A percentile compares a stretch with the other conserved stretches of the same genome.
phyloP scores from a whole-genome alignment of 2,888 invertebrate species.

The Andrena camellia region DNA sequence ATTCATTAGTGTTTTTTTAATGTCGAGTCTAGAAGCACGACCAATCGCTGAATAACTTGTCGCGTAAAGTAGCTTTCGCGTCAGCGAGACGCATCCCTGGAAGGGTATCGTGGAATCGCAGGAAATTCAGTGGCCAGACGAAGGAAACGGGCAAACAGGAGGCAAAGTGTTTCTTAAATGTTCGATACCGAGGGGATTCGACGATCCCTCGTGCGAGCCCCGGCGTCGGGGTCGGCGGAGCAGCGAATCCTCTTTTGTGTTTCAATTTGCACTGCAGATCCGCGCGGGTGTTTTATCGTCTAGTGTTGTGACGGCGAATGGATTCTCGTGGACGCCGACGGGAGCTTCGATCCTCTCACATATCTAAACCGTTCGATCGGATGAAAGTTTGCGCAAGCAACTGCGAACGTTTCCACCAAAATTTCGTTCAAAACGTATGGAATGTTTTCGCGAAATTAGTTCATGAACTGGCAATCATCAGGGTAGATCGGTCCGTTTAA shows the following conservation, averaged over 20 bases:
- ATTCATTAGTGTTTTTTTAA: too few species aligned
- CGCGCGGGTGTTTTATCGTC: slow-evolving; percentile 11
- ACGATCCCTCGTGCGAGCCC: background rate
- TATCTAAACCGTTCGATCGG: background rate
- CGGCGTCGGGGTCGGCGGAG: background rate
- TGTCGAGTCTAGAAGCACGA: background rate
- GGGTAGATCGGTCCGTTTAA: background rate
- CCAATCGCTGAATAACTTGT: background rate
- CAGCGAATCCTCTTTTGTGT: slow-evolving; percentile 28
- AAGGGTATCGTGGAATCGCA: background rate
- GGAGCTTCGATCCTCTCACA: slow-evolving; percentile 7
- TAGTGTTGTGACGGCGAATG: slow-evolving; percentile 6
- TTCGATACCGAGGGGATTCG: slow-evolving; percentile 11
- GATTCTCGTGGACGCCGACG: background rate
- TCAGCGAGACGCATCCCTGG: background rate
- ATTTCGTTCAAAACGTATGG: background rate
- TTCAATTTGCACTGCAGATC: slow-evolving; percentile 27
- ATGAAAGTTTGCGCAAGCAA: background rate
- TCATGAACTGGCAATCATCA: background rate
- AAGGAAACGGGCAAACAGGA: slow-evolving; percentile 1
- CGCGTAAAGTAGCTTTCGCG: background rate
- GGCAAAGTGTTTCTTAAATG: slow-evolving; percentile 41
- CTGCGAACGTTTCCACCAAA: background rate
- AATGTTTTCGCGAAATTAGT: background rate
- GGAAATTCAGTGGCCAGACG: slow-evolving; percentile 3